phyloP scores from a whole-genome alignment of 2,797 vertebrate genomes.

The Takifugu rubripes region DNA sequence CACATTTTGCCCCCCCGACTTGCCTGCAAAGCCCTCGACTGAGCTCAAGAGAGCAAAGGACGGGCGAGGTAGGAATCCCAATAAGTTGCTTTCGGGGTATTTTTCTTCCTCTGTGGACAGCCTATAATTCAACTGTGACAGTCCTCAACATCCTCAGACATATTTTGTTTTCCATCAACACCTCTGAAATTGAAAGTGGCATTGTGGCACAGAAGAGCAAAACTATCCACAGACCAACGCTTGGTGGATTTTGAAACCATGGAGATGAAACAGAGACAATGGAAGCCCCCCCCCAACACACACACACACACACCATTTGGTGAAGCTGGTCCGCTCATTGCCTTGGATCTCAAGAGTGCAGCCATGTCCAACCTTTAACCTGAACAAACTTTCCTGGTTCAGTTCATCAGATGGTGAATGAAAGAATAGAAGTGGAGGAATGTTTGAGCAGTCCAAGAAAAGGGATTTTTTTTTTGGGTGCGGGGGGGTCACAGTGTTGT shows the following conservation, averaged over 20 bases:
- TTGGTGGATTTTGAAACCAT: constrained; percentile 52
- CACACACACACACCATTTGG: constrained; percentile 33
- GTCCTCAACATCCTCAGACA: constrained; percentile 66
- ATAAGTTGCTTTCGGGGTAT: constrained; percentile 59
- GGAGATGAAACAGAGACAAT: constrained; percentile 59
- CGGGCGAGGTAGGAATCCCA: constrained; percentile 57
- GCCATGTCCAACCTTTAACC: constrained; percentile 51
- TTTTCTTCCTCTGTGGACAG: constrained; percentile 47
- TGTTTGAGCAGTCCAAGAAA: constrained; percentile 48
- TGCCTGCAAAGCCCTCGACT: constrained; percentile 75
- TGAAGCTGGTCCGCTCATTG: constrained; percentile 31
- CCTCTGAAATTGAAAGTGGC: constrained; percentile 67
- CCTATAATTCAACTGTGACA: constrained; percentile 67
- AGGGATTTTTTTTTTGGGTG: constrained; percentile 18
- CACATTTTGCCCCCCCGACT: constrained; percentile 75
- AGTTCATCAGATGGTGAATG: constrained; percentile 27
- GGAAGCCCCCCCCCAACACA: constrained; percentile 7
- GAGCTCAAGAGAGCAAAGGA: constrained; percentile 72
- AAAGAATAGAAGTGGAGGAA: constrained; percentile 48
- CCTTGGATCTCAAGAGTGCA: constrained; percentile 18
- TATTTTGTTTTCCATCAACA: constrained; percentile 75
- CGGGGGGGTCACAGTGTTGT: constrained; percentile 57
- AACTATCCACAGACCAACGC: constrained; percentile 45
- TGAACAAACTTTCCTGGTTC: constrained; percentile 19
- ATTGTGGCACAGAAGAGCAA: constrained; percentile 53